A percentile compares a stretch with the other conserved stretches of the same genome.
Evolutionary conservation across 2,113 vertebrate genomes (phyloP).

Genomic region (Leptobrachium leishanense): DNA sequence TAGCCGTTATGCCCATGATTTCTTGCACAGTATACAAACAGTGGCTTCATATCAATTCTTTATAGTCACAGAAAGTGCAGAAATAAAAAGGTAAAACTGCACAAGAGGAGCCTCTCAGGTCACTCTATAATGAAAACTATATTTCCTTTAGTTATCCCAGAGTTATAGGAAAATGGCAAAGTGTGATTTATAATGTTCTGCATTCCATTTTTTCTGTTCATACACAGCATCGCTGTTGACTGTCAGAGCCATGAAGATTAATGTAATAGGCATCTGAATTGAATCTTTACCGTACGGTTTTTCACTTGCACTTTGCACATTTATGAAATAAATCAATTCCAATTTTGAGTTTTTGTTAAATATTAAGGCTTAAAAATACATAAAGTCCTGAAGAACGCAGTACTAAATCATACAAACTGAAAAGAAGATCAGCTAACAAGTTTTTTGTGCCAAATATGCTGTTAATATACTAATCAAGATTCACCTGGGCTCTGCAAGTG

Average conservation of each 20-base stretch:
- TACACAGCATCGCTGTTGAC: constrained; percentile 1
- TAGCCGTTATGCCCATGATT: no score
- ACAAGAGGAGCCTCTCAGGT: constrained; percentile 19
- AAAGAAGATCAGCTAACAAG: background rate
- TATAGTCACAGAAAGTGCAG: constrained; percentile 13
- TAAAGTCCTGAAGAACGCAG: background rate
- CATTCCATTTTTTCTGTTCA: constrained; percentile 5
- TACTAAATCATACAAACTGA: background rate
- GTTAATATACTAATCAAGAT: no score
- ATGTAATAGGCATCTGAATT: constrained; percentile 3
- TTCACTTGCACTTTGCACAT: background rate
- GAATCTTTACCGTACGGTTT: constrained; percentile 12
- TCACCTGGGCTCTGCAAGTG: no score
- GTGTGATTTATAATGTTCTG: constrained; percentile 33
- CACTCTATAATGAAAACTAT: constrained; percentile 17
- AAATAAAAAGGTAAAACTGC: constrained; percentile 21
- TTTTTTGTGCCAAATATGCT: no score
- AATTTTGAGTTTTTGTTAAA: background rate
- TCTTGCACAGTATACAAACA: no score
- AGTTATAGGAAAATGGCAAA: constrained; percentile 36
- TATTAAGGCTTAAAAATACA: background rate
- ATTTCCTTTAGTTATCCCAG: constrained; percentile 24
- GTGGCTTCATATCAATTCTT: no score
- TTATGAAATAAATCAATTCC: constrained; percentile 14
- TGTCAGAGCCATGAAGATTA: constrained; percentile 6